phyloP scores from a whole-genome alignment of 2,113 vertebrate genomes.

The Muntiacus muntjak region DNA sequence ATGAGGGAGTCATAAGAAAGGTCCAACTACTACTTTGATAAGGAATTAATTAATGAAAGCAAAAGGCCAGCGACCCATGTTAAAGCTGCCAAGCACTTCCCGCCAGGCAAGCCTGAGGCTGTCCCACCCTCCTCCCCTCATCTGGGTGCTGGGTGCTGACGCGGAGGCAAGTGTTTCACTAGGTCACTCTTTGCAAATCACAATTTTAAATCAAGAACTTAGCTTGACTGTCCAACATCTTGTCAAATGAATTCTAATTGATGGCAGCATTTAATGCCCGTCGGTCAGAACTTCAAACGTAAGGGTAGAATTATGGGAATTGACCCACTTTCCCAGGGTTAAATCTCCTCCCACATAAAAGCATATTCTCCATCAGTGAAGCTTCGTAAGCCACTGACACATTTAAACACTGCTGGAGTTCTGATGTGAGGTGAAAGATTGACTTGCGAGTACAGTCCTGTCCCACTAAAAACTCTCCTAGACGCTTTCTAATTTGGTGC shows the following conservation, averaged over 20 bases:
- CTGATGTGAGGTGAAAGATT: background rate
- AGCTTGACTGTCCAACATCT: background rate
- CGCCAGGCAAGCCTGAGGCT: background rate
- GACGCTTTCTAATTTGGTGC: background rate
- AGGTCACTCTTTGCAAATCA: background rate
- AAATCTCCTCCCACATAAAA: background rate
- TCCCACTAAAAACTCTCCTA: background rate
- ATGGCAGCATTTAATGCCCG: background rate
- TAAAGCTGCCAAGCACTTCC: background rate
- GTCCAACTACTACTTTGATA: background rate
- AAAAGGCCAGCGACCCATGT: background rate
- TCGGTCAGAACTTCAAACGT: background rate
- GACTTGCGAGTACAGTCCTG: background rate
- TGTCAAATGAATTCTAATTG: background rate
- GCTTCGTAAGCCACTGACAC: background rate
- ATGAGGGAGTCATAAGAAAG: background rate
- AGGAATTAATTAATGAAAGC: background rate
- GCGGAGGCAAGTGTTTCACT: background rate
- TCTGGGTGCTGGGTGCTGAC: background rate
- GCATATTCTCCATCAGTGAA: background rate
- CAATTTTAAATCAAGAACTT: slow-evolving; percentile 2
- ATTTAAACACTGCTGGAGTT: background rate
- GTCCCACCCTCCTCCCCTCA: background rate
- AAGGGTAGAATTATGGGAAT: background rate
- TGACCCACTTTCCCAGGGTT: background rate